phyloP scores from a whole-genome alignment of 2,113 vertebrate genomes.

The Ctenomys sociabilis region DNA sequence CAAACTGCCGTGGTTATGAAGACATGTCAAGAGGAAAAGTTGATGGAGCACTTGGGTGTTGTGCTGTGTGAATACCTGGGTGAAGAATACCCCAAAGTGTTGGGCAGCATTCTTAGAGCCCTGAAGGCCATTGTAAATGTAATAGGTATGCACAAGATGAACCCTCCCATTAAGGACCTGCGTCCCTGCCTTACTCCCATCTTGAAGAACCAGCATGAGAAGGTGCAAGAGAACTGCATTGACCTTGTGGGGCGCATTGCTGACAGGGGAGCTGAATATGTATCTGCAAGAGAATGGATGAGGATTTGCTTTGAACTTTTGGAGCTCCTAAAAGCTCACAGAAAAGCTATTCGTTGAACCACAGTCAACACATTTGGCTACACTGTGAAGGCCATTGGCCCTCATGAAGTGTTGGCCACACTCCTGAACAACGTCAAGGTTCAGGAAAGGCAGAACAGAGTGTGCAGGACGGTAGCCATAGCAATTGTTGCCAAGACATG shows the following conservation, averaged over 20 bases:
- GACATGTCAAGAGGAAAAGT: constrained; percentile 99
- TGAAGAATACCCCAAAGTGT: constrained; percentile 98
- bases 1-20: constrained; percentile 99
- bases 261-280: constrained; percentile 98
- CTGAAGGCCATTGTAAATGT: constrained; percentile 99
- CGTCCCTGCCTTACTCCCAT: constrained; percentile 97
- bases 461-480: constrained; percentile 98
- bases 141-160: constrained; percentile 99
- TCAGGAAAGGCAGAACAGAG: constrained; percentile 98
- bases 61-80: constrained; percentile 99
- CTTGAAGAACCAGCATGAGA: constrained; percentile 99
- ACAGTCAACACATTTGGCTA: constrained; percentile 99
- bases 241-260: constrained; percentile 99
- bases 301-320: constrained; percentile 99
- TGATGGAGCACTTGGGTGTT: constrained; percentile 99
- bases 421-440: constrained; percentile 98
- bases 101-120: constrained; percentile 98
- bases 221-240: constrained; percentile 99
- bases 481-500: constrained; percentile 99
- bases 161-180: constrained; percentile 98
- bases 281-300: constrained; percentile 99
- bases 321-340: constrained; percentile 98
- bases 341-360: constrained; percentile 98
- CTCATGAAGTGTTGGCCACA: constrained; percentile 97
- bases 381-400: constrained; percentile 98